phyloP scores from a whole-genome alignment of 2,888 invertebrate species.

The Caenorhabditis afra region DNA sequence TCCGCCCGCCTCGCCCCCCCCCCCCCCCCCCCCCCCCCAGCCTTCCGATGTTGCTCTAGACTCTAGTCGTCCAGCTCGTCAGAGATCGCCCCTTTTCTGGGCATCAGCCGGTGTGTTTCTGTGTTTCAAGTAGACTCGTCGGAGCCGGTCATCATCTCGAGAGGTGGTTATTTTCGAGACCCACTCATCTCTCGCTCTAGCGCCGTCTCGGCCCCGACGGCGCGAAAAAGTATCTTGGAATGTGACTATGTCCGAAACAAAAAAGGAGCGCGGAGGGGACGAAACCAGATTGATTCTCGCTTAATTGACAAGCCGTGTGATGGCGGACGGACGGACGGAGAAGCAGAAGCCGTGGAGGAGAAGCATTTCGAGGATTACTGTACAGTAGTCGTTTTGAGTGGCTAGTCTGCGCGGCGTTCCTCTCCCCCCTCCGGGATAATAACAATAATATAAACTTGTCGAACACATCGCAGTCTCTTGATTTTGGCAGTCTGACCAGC shows the following conservation, averaged over 20 bases:
- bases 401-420: constrained; percentile 35
- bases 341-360: too few relatives aligned
- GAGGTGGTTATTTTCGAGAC: constrained; percentile 30
- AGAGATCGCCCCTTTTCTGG: constrained; percentile 16
- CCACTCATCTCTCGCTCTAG: not conserved
- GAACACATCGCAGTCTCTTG: constrained; percentile 47
- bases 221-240: constrained; percentile 57
- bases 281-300: constrained; percentile 59
- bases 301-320: constrained; percentile 54
- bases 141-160: constrained; percentile 38
- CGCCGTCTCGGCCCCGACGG: not conserved
- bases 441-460: constrained; percentile 62
- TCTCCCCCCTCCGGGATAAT: constrained; percentile 28
- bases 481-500: constrained; percentile 44
- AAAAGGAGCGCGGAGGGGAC: constrained; percentile 4
- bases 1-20: too few relatives aligned
- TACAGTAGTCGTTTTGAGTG: constrained; percentile 3
- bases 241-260: constrained; percentile 33
- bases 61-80: not conserved
- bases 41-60: not conserved
- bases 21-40: too few relatives aligned
- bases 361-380: constrained; percentile 35
- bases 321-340: constrained; percentile 26
- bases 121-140: constrained; percentile 46
- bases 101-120: not conserved